Percentiles rank a stretch among this genome's conserved stretches.
These are phyloP conservation scores for Cherax destructor DNA, from an alignment of 1,140 invertebrate genomes.

Conservation along the genomic window DNA sequence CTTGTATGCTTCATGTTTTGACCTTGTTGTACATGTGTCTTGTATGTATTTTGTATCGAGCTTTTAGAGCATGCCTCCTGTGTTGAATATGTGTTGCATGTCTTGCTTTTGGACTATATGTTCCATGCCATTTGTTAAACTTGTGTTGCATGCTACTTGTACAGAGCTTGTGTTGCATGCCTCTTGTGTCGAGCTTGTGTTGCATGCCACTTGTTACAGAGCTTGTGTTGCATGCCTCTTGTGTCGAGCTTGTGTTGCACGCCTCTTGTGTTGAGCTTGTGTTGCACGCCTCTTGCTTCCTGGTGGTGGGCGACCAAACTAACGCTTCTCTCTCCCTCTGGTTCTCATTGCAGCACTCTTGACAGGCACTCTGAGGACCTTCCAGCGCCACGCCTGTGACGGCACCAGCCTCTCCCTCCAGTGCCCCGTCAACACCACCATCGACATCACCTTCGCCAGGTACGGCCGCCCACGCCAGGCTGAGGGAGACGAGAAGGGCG, in stretches of 20 bases:
- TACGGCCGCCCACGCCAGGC: conserved; percentile 74
- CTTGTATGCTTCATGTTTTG: too few relatives aligned
- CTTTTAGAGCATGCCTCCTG: too few relatives aligned
- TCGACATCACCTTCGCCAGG: conserved; percentile 89
- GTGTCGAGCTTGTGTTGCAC: neutral
- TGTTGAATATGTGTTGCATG: too few relatives aligned
- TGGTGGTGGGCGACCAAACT: neutral
- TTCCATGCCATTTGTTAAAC: too few relatives aligned
- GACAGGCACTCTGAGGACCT: conserved; percentile 90
- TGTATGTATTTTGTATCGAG: too few relatives aligned
- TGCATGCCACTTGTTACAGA: neutral
- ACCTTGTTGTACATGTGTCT: too few relatives aligned
- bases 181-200: too few relatives aligned
- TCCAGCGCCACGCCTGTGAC: conserved; percentile 91
- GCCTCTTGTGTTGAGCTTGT: neutral
- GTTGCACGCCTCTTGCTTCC: neutral
- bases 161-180: too few relatives aligned
- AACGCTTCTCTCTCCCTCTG: neutral
- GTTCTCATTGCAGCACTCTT: conserved; percentile 83
- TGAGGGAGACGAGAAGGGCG: neutral
- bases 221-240: too few relatives aligned
- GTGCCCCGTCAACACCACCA: conserved; percentile 90
- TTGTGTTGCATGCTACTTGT: too few relatives aligned
- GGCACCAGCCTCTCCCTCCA: conserved; percentile 87
- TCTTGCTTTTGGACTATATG: too few relatives aligned